Percentiles rank a stretch among this genome's conserved stretches.
phyloP scores from a whole-genome alignment of 2,888 invertebrate genomes.

The Conus canariensis region DNA sequence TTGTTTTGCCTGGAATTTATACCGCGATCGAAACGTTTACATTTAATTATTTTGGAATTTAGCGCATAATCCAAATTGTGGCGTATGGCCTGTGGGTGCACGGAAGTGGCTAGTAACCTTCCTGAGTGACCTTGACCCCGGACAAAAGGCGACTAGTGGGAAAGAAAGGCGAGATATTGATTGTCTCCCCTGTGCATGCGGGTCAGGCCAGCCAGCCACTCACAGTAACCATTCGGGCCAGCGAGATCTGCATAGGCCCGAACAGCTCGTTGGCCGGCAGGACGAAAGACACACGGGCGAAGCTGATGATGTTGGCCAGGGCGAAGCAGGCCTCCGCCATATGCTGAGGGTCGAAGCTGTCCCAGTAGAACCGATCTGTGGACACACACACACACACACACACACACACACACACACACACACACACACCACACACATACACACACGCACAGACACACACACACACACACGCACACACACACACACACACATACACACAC shows the following conservation, averaged over 20 bases:
- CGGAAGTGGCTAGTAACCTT: too few relatives aligned
- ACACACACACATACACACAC: slow-evolving; percentile 27
- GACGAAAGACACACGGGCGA: slow-evolving; percentile 71
- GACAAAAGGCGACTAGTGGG: too few relatives aligned
- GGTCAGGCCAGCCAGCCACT: background rate
- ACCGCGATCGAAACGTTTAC: too few relatives aligned
- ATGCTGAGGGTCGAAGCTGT: slow-evolving; percentile 67
- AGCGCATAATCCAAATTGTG: too few relatives aligned
- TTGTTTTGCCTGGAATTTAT: too few relatives aligned
- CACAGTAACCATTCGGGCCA: slow-evolving; percentile 74
- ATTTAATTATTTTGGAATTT: too few relatives aligned
- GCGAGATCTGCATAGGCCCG: slow-evolving; percentile 75
- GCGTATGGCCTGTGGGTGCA: too few relatives aligned
- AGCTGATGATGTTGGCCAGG: slow-evolving; percentile 74
- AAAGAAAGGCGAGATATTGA: too few relatives aligned
- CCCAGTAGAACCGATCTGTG: slow-evolving; percentile 74
- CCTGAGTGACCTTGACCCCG: too few relatives aligned
- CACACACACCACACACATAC: slow-evolving; percentile 33
- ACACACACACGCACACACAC: slow-evolving; percentile 17
- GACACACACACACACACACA: slow-evolving; percentile 24
- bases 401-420: slow-evolving; percentile 23
- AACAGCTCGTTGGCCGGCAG: slow-evolving; percentile 74
- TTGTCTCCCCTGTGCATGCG: too few relatives aligned
- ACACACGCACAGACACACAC: slow-evolving; percentile 19
- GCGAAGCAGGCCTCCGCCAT: slow-evolving; percentile 72